A percentile compares a stretch with the other conserved stretches of the same genome.
Conservation (phyloP, 1,140 invertebrate genomes). For the Neomicropteryx cornuta region DNA sequence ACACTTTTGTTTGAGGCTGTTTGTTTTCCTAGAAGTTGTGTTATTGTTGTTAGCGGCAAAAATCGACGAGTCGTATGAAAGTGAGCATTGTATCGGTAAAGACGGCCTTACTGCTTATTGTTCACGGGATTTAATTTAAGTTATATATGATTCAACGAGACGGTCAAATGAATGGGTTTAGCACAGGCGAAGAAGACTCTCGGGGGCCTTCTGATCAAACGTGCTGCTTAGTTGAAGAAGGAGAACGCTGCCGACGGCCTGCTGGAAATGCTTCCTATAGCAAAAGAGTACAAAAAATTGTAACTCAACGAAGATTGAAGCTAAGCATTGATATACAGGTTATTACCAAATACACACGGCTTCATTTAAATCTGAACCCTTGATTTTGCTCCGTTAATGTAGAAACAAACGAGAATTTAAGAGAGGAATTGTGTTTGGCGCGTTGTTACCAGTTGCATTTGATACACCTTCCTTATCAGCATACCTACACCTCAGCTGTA, state of each 20-base stretch:
- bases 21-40: too few species aligned
- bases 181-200: constrained; percentile 82
- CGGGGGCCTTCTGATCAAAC: constrained; percentile 75
- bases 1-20: too few species aligned
- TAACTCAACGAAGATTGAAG: constrained; percentile 83
- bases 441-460: too few species aligned
- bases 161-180: constrained; percentile 63
- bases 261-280: constrained; percentile 95
- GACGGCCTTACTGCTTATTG: too few species aligned
- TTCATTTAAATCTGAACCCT: too few species aligned
- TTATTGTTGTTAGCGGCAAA: too few species aligned
- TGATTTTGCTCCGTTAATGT: too few species aligned
- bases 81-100: too few species aligned
- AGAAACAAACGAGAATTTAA: not conserved
- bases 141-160: constrained; percentile 44
- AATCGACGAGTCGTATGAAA: too few species aligned
- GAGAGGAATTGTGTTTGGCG: too few species aligned
- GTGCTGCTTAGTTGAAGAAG: constrained; percentile 89
- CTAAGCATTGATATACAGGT: constrained; percentile 78
- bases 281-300: constrained; percentile 92
- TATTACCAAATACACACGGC: constrained; percentile 23
- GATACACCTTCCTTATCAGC: too few species aligned
- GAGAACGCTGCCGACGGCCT: constrained; percentile 69
- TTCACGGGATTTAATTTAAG: constrained; percentile 21
- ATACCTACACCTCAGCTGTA: too few species aligned